Evolutionary conservation across 2,888 invertebrate species (phyloP), one percentile per base, ranked within the genome.

Genomic region (Gnatocerus cornutus): DNA sequence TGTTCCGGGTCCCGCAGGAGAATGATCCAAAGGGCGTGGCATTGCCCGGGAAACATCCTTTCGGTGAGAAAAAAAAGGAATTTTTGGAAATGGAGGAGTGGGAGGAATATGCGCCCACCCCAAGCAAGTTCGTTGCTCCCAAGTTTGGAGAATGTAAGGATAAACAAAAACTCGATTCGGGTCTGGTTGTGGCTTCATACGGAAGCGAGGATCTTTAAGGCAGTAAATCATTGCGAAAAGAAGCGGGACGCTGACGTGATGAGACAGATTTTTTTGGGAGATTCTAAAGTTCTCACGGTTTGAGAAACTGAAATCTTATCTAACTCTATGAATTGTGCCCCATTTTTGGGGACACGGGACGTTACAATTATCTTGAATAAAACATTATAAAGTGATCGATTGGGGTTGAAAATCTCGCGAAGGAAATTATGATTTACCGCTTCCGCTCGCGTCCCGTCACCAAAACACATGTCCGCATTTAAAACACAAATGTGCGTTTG

Each of bases 21-120:
- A 74, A 71, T 70, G 53, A 37, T 48, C 58, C 62, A 53, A 74
- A 74, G 76, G 76, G 74, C 72, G 74, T 74, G 76, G 74, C 74
- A 72, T 59, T 71, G 72, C 73, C 74, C 75, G 69, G 74, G 76
- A 68, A 73, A 66, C 56, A 70, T 64, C 70, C 58, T 64, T 13
- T 33, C 27, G 29, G n/a, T n/a, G 55, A 16, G 46, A 37, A 53
- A 64, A 63, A 30, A 21, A 41, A 21, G 29, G 33, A 48, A 59
- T 37, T 58, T 59, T 41, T 65, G 9, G 43, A 41, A 63, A 52
- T 14, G 10, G 45, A 14, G 43, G 12, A 30, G 46, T 21, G 59
- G 59, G 59, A 43, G 21, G 59, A 1, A 27, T 3, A 7, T 10
- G 5, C 13, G 10, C 33, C 43, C 58, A 50, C 69, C 64, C 61